phyloP scores from a whole-genome alignment of 2,888 invertebrate species.

The Miltochrista miniata region DNA sequence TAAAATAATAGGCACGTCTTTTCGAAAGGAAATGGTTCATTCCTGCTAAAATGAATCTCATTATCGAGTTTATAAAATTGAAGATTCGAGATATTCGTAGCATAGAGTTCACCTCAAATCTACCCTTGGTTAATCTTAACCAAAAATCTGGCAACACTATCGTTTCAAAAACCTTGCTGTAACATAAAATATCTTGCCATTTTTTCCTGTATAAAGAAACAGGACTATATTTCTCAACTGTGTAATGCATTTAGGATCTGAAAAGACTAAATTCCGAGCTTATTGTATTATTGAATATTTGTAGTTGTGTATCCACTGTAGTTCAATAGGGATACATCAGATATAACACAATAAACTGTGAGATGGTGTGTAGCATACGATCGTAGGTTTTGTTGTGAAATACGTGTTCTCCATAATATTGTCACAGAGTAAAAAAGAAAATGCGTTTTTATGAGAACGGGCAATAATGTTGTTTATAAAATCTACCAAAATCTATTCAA shows the following conservation, averaged over 20 bases:
- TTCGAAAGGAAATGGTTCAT: too few species aligned
- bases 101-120: too few species aligned
- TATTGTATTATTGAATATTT: conserved; percentile 13
- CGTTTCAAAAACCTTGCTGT: not conserved
- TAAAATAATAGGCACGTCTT: too few species aligned
- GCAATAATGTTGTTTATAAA: too few species aligned
- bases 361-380: not conserved
- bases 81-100: too few species aligned
- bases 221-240: not conserved
- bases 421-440: too few species aligned
- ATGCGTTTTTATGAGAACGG: too few species aligned
- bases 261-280: conserved; percentile 21
- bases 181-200: not conserved
- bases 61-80: too few species aligned
- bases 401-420: not conserved
- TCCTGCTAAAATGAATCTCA: too few species aligned
- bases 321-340: conserved; percentile 13
- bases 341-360: not conserved
- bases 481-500: too few species aligned
- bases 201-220: not conserved
- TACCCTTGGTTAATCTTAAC: too few species aligned
- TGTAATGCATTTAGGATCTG: conserved; percentile 8
- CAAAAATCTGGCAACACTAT: too few species aligned
- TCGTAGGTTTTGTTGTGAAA: not conserved
- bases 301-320: not conserved